Evolutionary conservation across 2,888 invertebrate species (phyloP).

Genomic region (Hedya salicella): DNA sequence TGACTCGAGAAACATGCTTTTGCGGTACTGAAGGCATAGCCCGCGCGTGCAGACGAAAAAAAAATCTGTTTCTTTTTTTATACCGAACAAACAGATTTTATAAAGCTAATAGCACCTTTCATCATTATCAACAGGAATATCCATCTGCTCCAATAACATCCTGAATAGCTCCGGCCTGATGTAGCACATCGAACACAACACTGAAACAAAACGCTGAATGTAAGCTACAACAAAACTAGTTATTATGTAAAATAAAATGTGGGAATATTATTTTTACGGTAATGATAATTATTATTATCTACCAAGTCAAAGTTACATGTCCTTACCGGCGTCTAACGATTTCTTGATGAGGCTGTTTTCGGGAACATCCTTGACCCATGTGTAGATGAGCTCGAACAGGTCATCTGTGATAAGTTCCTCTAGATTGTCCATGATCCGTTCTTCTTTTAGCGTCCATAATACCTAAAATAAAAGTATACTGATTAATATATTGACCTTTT

Average conservation of each 20-base stretch:
- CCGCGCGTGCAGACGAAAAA: too few relatives aligned
- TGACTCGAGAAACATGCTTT: too few relatives aligned
- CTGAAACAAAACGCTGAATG: slow-evolving; percentile 58
- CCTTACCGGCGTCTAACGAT: slow-evolving; percentile 89
- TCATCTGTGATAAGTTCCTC: slow-evolving; percentile 89
- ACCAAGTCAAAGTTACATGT: too few relatives aligned
- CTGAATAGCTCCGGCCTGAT: slow-evolving; percentile 92
- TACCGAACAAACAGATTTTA: too few relatives aligned
- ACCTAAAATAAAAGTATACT: slow-evolving; percentile 58
- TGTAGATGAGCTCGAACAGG: slow-evolving; percentile 90
- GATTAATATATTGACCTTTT: too few relatives aligned
- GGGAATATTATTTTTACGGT: too few relatives aligned
- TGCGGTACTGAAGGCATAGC: too few relatives aligned
- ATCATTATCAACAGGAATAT: slow-evolving; percentile 81
- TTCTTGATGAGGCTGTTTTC: slow-evolving; percentile 91
- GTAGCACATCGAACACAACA: slow-evolving; percentile 94
- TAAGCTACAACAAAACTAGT: not conserved
- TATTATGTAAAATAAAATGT: too few relatives aligned
- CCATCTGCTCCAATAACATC: slow-evolving; percentile 89
- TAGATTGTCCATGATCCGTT: slow-evolving; percentile 86
- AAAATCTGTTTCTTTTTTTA: too few relatives aligned
- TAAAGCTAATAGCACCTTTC: slow-evolving; percentile 62
- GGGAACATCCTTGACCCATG: slow-evolving; percentile 90
- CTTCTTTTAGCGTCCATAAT: slow-evolving; percentile 86
- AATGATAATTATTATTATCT: too few relatives aligned